phyloP scores from a whole-genome alignment of 2,113 vertebrate species.

The Acanthochromis polyacanthus region DNA sequence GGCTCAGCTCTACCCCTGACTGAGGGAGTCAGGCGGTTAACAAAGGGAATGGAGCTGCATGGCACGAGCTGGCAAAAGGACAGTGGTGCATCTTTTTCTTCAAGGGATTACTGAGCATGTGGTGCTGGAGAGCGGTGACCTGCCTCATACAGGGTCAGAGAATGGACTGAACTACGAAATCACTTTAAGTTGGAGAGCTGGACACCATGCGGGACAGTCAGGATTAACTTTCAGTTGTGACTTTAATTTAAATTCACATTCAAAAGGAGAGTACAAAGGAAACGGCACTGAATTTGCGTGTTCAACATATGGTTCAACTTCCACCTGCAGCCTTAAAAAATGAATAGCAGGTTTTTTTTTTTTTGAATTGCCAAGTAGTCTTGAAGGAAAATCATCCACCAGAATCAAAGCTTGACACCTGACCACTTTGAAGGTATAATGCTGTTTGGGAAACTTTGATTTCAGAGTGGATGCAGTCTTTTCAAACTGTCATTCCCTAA shows the following conservation, averaged over 20 bases:
- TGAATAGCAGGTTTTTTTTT: not conserved
- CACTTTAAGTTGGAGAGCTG: conserved; percentile 25
- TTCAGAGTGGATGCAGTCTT: conserved; percentile 36
- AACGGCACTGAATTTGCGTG: conserved; percentile 41
- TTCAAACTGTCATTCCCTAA: conserved; percentile 50
- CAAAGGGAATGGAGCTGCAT: conserved; percentile 70
- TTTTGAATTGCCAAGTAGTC: conserved; percentile 44
- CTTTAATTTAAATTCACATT: conserved; percentile 61
- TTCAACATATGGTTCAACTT: conserved; percentile 58
- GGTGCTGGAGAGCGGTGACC: conserved; percentile 65
- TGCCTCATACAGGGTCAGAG: conserved; percentile 67
- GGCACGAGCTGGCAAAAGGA: conserved; percentile 76
- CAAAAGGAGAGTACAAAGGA: conserved; percentile 46
- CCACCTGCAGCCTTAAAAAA: conserved; percentile 37
- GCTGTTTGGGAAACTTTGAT: conserved; percentile 55
- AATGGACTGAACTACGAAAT: conserved; percentile 48
- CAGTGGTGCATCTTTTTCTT: conserved; percentile 74
- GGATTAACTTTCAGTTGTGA: conserved; percentile 59
- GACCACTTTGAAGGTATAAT: conserved; percentile 54
- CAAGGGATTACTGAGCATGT: conserved; percentile 75
- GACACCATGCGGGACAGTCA: conserved; percentile 53
- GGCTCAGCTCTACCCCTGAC: conserved; percentile 71
- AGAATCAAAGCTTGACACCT: conserved; percentile 63
- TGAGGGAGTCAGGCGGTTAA: conserved; percentile 64
- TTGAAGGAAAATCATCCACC: conserved; percentile 35